These are phyloP conservation scores for Lepidurus apus DNA, from an alignment of 1,140 invertebrate species.

Conservation along the genomic window DNA sequence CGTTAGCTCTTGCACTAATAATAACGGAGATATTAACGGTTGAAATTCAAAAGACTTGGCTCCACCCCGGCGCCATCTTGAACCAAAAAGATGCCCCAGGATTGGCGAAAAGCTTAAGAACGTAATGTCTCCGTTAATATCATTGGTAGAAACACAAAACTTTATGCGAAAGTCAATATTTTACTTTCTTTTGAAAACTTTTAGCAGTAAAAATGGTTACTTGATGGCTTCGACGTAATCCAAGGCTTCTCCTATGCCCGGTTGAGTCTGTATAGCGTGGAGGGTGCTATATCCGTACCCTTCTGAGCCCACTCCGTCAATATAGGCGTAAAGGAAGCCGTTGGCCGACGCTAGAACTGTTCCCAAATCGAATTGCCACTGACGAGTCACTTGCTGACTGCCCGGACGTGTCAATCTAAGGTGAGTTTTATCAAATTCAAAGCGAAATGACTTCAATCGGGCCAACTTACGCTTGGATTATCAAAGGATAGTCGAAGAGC, in stretches of 20 bases:
- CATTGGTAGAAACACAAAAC: too few species aligned
- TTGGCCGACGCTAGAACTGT: conserved; percentile 55
- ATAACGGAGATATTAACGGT: not conserved
- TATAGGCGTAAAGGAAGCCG: not conserved
- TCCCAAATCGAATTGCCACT: conserved; percentile 66
- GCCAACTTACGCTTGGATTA: conserved; percentile 67
- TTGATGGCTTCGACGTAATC: conserved; percentile 49
- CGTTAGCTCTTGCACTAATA: not conserved
- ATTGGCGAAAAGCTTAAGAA: too few species aligned
- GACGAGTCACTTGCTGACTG: conserved; percentile 65
- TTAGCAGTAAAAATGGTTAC: conserved; percentile 37
- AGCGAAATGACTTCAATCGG: not conserved
- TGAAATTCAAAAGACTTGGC: not conserved
- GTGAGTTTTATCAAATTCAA: not conserved
- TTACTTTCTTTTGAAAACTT: too few species aligned
- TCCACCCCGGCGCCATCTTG: too few species aligned
- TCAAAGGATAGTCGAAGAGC: conserved; percentile 71
- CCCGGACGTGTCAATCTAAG: conserved; percentile 52
- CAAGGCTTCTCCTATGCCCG: conserved; percentile 51
- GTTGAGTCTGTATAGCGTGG: conserved; percentile 53
- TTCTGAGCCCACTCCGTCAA: conserved; percentile 25
- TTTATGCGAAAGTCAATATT: too few species aligned
- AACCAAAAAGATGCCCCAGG: too few species aligned
- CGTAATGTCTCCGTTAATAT: too few species aligned
- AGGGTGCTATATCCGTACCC: conserved; percentile 11